Base-by-base conservation (phyloP, 2,888 invertebrate species). In the Spicauda simplicius region DNA sequence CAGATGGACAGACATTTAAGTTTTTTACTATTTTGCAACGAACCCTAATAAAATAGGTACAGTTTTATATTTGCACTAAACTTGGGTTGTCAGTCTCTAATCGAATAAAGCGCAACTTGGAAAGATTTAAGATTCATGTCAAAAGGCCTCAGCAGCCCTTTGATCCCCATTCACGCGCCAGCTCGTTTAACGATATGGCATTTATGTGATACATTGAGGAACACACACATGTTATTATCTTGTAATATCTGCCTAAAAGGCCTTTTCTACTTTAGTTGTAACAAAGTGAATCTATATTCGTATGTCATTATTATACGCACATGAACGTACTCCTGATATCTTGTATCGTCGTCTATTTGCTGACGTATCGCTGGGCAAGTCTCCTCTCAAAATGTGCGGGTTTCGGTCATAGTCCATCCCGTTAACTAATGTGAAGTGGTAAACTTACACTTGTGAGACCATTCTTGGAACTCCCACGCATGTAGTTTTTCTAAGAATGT, bases 111-210 rank as follows among this genome's bases (percentile, higher is more conserved):
- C 45, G 45, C 41, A 14, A 11, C 45, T 45, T n/a, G 45, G 14
- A n/a, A 45, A 45, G 45, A 45, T 45, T 45, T 45, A 45, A 45
- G 45, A 45, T n/a, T n/a, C 45, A 45, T 45, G 45, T 45, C 45
- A 45, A 45, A 45, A 45, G 45, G 45, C 45, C 45, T 45, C n/a
- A 45, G n/a, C 45, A 45, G 45, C 45, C 45, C 45, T 45, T 45
- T 45, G 45, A 45, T 45, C 45, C 45, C 45, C 45, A 45, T 45
- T n/a, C n/a, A 45, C 45, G n/a, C 45, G 45, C 45, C n/a, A 45
- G 45, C 45, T 45, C 45, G 41, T 41, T n/a, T 45, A 45, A 45
- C 45, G n/a, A 45, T 45, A 45, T 45, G n/a, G 45, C 45, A 45
- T 45, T 45, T 45, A 45, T 45, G 45, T 52, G 52, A 45, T n/a